These are phyloP conservation scores for Marronus borbonicus DNA, from an alignment of 2,888 invertebrate genomes.

Conservation along the genomic window DNA sequence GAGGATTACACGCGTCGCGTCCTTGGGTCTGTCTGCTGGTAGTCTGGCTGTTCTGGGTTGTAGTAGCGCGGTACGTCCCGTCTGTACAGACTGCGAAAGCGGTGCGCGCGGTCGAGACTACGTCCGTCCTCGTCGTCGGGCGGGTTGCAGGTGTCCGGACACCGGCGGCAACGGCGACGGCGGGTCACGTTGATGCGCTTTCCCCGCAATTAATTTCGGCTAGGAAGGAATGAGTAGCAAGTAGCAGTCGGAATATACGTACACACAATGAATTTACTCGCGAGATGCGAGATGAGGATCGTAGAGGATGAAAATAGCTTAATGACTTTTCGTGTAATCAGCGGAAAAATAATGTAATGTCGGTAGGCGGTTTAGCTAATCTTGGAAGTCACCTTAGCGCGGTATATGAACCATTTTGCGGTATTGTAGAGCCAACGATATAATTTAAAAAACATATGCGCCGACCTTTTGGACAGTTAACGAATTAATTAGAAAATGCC, in stretches of 20 bases:
- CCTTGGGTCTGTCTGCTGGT: slow-evolving; percentile 64
- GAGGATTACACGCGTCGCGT: slow-evolving; percentile 62
- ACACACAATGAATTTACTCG: neutral
- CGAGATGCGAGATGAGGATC: neutral
- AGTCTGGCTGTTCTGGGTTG: slow-evolving; percentile 61
- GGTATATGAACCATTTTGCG: no score
- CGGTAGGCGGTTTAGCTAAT: no score
- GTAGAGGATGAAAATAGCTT: no score
- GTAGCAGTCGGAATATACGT: no score
- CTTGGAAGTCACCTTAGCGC: no score
- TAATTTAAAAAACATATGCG: no score
- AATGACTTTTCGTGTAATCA: no score
- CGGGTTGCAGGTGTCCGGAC: slow-evolving; percentile 54
- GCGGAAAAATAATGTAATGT: no score
- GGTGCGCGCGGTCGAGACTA: neutral
- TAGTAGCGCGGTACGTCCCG: neutral
- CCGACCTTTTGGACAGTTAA: no score
- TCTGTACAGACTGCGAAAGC: neutral
- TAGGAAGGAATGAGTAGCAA: neutral
- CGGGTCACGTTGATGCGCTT: slow-evolving; percentile 31
- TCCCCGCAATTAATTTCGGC: slow-evolving; percentile 41
- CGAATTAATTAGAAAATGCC: no score
- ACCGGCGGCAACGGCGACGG: slow-evolving; percentile 15
- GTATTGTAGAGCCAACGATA: no score
- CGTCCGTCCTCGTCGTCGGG: slow-evolving; percentile 37